Percentiles rank a stretch among this genome's conserved stretches.
These are phyloP conservation scores for Drosophila mimetica DNA, from an alignment of 2,888 invertebrate genomes.

Conservation along the genomic window DNA sequence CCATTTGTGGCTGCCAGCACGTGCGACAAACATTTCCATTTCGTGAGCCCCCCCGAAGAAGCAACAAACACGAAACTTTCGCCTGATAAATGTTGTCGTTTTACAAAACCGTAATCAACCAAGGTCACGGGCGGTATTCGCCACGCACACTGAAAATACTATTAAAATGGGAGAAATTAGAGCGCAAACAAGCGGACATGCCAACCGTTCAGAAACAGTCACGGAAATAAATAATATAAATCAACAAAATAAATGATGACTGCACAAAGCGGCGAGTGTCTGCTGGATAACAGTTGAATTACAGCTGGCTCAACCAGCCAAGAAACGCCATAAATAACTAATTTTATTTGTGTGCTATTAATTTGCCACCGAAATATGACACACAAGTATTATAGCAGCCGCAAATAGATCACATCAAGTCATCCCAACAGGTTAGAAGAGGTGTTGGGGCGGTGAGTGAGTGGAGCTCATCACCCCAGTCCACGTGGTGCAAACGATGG, in stretches of 20 bases:
- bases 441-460: not conserved
- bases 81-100: constrained; percentile 37
- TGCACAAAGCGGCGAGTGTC: constrained; percentile 21
- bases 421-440: not conserved
- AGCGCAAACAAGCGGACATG: constrained; percentile 9
- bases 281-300: constrained; percentile 20
- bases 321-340: constrained; percentile 26
- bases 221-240: constrained; percentile 39
- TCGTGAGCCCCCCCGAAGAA: constrained; percentile 17
- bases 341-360: constrained; percentile 16
- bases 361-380: constrained; percentile 37
- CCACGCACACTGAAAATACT: constrained; percentile 25
- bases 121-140: constrained; percentile 20
- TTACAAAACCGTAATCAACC: constrained; percentile 37
- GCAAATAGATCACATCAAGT: constrained; percentile 8
- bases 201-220: constrained; percentile 25
- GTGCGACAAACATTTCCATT: constrained; percentile 35
- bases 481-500: constrained; percentile 5
- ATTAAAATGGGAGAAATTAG: constrained; percentile 7
- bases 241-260: constrained; percentile 30
- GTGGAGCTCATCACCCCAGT: constrained; percentile 1
- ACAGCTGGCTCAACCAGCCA: not conserved
- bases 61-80: not conserved
- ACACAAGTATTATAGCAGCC: constrained; percentile 4
- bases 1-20: constrained; percentile 34